Percentiles rank a stretch among this genome's conserved stretches.
phyloP scores from a whole-genome alignment of 1,140 invertebrate genomes.

The Heterodera carotae region DNA sequence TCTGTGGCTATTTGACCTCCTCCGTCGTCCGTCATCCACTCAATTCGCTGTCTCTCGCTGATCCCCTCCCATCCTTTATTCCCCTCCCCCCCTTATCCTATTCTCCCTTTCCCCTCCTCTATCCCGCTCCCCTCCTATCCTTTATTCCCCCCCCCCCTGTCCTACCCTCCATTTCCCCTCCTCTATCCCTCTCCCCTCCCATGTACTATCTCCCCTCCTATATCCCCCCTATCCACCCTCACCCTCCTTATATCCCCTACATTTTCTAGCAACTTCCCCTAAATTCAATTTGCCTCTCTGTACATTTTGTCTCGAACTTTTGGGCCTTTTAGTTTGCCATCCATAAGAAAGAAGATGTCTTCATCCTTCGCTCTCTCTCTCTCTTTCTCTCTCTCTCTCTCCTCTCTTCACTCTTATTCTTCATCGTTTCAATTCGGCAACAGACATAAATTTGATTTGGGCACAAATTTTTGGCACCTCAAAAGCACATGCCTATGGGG shows the following conservation, averaged over 20 bases:
- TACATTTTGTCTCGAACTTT: not conserved
- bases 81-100: too few relatives aligned
- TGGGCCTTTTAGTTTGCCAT: not conserved
- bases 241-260: not conserved
- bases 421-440: not conserved
- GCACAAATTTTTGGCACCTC: slow-evolving; percentile 5
- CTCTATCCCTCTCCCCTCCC: too few relatives aligned
- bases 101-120: too few relatives aligned
- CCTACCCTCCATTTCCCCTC: too few relatives aligned
- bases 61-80: too few relatives aligned
- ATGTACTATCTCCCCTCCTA: not conserved
- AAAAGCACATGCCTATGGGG: not conserved
- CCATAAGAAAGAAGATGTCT: not conserved
- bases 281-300: slow-evolving; percentile 15
- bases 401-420: too few relatives aligned
- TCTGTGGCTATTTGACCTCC: not conserved
- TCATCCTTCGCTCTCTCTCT: not conserved
- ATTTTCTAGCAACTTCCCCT: not conserved
- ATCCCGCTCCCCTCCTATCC: too few relatives aligned
- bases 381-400: too few relatives aligned
- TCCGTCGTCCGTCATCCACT: not conserved
- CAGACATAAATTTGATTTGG: slow-evolving; percentile 5
- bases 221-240: not conserved
- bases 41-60: not conserved
- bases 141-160: too few relatives aligned